These are phyloP conservation scores for Elmis aenea DNA, from an alignment of 2,888 invertebrate species.

Conservation along the genomic window DNA sequence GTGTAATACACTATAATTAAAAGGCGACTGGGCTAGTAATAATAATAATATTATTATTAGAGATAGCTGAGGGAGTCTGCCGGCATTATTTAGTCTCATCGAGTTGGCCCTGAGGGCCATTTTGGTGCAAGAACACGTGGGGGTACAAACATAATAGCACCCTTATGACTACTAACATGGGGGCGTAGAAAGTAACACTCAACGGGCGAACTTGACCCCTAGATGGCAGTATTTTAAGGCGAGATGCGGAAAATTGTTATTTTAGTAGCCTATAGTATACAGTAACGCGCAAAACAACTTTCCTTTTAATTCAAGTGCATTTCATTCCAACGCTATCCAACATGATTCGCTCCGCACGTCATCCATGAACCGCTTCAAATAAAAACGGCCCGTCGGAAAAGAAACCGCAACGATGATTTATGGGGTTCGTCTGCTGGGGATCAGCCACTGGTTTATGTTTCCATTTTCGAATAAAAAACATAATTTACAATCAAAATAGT, in stretches of 20 bases:
- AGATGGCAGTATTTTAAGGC: conserved; percentile 2
- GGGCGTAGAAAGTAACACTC: conserved; percentile 15
- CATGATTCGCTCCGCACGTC: too few species aligned
- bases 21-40: conserved; percentile 15
- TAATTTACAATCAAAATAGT: too few species aligned
- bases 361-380: too few species aligned
- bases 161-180: conserved; percentile 13
- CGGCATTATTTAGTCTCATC: conserved; percentile 8
- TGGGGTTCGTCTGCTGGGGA: too few species aligned
- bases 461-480: too few species aligned
- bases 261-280: conserved; percentile 4
- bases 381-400: too few species aligned
- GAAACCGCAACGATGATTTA: too few species aligned
- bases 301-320: conserved; percentile 6
- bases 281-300: conserved; percentile 11
- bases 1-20: conserved; percentile 11
- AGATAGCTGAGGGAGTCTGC: conserved; percentile 11
- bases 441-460: too few species aligned
- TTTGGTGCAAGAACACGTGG: conserved; percentile 15
- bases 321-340: background rate
- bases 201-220: conserved; percentile 6
- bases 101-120: conserved; percentile 10
- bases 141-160: conserved; percentile 16
- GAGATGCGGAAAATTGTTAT: conserved; percentile 9
- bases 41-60: conserved; percentile 17